These are phyloP conservation scores for Aythya baeri DNA, from an alignment of 2,113 vertebrate species.

Conservation along the genomic window DNA sequence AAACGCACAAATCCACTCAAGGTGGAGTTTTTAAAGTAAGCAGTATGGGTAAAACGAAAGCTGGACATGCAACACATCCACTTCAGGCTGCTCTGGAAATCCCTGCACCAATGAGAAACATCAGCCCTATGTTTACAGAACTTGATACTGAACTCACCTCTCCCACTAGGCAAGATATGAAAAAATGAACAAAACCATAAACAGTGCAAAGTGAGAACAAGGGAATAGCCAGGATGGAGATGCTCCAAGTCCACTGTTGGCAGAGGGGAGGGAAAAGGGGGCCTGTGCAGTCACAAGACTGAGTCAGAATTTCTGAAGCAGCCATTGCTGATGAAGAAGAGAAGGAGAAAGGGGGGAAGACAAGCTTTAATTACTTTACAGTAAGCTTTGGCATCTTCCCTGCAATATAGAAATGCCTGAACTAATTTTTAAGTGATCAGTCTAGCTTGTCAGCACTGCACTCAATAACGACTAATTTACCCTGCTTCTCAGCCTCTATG, in stretches of 20 bases:
- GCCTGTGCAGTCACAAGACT: neutral
- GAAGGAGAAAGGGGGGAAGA: neutral
- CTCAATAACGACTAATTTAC: neutral
- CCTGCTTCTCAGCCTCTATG: neutral
- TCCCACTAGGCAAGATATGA: neutral
- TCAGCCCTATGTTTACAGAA: neutral
- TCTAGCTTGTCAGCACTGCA: neutral
- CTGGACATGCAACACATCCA: neutral
- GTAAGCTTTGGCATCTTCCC: neutral
- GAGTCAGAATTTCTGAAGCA: neutral
- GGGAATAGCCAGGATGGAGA: neutral
- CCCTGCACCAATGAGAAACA: neutral
- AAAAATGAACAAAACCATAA: neutral
- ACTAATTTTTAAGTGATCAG: slow-evolving; percentile 8
- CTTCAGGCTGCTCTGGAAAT: neutral
- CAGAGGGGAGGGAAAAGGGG: neutral
- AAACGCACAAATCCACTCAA: neutral
- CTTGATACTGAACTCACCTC: neutral
- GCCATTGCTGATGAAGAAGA: neutral
- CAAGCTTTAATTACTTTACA: neutral
- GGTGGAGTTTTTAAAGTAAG: neutral
- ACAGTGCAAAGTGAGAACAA: neutral
- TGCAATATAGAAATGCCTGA: neutral
- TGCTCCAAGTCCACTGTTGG: neutral
- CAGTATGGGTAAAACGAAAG: neutral